These are phyloP conservation scores for Cochlearius cochlearius DNA, from an alignment of 2,113 vertebrate species.

Conservation along the genomic window DNA sequence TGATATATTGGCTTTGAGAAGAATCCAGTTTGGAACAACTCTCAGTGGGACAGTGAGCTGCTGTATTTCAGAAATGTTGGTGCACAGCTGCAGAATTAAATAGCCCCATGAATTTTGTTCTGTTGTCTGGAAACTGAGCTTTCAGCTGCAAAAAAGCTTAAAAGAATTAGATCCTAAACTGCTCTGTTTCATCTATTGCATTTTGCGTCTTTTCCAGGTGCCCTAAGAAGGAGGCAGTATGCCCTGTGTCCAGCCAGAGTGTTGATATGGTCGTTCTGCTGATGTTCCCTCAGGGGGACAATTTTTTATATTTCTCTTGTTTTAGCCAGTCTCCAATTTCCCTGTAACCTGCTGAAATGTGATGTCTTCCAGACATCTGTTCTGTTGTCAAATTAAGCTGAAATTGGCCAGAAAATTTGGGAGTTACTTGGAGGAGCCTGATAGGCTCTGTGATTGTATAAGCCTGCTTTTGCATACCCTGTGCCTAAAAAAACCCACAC, in stretches of 20 bases:
- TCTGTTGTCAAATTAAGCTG: background rate
- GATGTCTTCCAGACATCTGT: background rate
- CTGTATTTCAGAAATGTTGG: background rate
- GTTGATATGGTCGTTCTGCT: background rate
- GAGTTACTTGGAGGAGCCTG: background rate
- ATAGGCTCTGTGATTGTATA: background rate
- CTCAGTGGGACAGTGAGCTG: background rate
- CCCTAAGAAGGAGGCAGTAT: background rate
- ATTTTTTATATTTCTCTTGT: background rate
- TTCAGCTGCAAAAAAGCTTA: background rate
- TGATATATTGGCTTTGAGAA: background rate
- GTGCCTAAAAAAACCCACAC: background rate
- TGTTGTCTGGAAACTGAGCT: background rate
- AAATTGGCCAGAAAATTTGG: background rate
- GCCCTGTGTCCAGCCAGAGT: background rate
- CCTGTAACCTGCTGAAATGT: background rate
- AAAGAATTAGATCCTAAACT: background rate
- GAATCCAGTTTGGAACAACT: background rate
- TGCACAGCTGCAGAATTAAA: background rate
- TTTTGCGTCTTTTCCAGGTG: background rate
- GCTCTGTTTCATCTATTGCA: background rate
- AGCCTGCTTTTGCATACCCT: background rate
- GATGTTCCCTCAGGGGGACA: background rate
- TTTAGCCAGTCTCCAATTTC: background rate
- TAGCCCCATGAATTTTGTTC: background rate